Conservation (phyloP, 1,140 invertebrate species). For the Fopius arisanus region DNA sequence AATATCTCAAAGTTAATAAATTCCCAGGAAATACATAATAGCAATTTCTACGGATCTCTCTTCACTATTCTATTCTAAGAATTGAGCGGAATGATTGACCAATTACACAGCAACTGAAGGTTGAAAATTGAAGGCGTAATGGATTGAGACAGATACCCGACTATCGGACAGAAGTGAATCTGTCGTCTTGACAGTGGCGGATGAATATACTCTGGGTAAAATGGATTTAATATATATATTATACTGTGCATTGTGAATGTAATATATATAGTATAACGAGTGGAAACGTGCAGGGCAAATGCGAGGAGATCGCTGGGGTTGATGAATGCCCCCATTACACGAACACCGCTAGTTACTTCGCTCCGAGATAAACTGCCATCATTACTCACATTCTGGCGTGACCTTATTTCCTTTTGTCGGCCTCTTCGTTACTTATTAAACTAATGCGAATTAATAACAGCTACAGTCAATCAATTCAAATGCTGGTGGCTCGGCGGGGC, state of each 20-base stretch:
- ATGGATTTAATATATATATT: background rate
- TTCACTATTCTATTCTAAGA: too few species aligned
- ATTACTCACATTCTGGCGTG: constrained; percentile 63
- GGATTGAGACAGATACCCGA: background rate
- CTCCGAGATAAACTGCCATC: constrained; percentile 62
- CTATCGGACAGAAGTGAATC: background rate
- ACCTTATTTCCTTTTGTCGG: constrained; percentile 55
- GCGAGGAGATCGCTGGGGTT: constrained; percentile 59
- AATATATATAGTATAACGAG: constrained; percentile 12
- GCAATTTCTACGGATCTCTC: too few species aligned
- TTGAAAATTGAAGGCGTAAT: too few species aligned
- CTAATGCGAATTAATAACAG: constrained; percentile 61
- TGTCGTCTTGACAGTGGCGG: background rate
- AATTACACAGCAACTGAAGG: background rate
- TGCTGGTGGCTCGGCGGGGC: background rate
- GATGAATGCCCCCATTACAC: constrained; percentile 64
- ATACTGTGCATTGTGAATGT: background rate
- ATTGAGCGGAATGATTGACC: background rate
- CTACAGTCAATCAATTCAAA: constrained; percentile 23
- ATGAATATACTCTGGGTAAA: background rate
- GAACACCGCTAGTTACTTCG: constrained; percentile 61
- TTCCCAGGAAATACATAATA: too few species aligned
- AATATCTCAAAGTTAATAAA: too few species aligned
- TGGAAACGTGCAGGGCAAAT: constrained; percentile 40
- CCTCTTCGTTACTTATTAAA: constrained; percentile 48